Conservation (phyloP, 2,797 vertebrate species). For the Dermochelys coriacea region DNA sequence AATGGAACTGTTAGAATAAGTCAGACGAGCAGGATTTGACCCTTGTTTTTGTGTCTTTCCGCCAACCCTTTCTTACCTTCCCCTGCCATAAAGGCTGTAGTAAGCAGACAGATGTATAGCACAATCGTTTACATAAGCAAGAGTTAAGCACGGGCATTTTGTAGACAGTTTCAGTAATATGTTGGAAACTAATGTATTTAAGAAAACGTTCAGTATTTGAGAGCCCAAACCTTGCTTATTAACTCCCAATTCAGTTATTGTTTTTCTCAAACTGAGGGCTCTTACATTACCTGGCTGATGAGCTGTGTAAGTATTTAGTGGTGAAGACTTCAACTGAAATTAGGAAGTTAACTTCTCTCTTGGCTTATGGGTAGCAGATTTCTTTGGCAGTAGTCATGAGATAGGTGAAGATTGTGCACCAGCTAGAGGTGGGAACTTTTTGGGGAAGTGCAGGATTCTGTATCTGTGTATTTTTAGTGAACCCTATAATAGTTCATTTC, state of each 20-base stretch:
- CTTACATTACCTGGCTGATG: neutral
- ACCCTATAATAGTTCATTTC: neutral
- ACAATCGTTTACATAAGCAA: neutral
- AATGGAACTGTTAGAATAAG: neutral
- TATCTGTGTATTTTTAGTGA: neutral
- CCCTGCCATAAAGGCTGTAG: neutral
- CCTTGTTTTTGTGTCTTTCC: neutral
- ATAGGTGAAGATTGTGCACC: neutral
- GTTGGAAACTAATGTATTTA: neutral
- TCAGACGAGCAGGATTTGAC: neutral
- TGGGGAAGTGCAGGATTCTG: neutral
- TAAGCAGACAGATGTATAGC: neutral
- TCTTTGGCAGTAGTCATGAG: neutral
- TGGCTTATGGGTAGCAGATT: neutral
- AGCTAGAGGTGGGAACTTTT: neutral
- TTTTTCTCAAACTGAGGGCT: neutral
- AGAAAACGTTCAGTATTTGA: neutral
- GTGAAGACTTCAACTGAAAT: neutral
- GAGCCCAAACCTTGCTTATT: neutral
- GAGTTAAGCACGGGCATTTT: neutral
- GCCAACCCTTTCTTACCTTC: neutral
- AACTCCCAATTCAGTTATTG: neutral
- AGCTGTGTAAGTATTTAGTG: neutral
- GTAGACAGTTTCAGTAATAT: neutral
- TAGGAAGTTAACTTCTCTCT: neutral